Base-by-base conservation (phyloP, 2,113 vertebrate genomes). In the Otolemur garnettii region DNA sequence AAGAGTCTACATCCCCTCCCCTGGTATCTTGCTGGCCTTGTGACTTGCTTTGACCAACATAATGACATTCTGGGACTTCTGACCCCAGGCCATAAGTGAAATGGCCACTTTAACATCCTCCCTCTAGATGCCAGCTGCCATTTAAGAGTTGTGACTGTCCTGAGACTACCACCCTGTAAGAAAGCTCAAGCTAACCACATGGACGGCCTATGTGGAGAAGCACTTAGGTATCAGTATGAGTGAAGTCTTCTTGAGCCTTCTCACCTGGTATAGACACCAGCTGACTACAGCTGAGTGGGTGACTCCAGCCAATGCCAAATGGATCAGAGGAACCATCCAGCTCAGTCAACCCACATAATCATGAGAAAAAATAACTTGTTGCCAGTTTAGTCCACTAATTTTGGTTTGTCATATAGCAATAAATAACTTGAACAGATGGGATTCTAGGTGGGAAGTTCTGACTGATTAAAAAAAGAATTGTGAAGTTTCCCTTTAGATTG, bases 211-310 rank as follows among this genome's bases (percentile, higher is more conserved):
- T 1, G 6, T 66, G 68, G 26, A 59, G 15, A 95, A 92, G 24
- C 22, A 18, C 4, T 64, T 35, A n/a, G 60, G 69, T 22, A 60
- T 45, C 17, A 45, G 64, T 33, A 33, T 22, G 59, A 64, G 75
- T 81, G 33, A 94, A 72, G 33, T 15, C 33, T 92, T 95, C 80
- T 82, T 35, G 69, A 94, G 80, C 13, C n/a, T 59, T 96, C 57
- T 35, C 30, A 9, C 17, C 15, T 5, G 42, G 42, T 22, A 42
- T 78, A 68, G 82, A 69, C 21, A 15, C 19, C 50, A 53, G 21
- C 64, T n/a, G 24, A 89, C 57, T 59, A n/a, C 11, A 90, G 42
- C 35, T 66, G 14, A 83, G 10, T 64, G 74, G 30, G 19, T 68
- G 30, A 66, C 62, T 79, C 57, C 22, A 60, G 64, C 66, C 33